Conservation (phyloP, 1,140 invertebrate species). For the Orchestia grillus region DNA sequence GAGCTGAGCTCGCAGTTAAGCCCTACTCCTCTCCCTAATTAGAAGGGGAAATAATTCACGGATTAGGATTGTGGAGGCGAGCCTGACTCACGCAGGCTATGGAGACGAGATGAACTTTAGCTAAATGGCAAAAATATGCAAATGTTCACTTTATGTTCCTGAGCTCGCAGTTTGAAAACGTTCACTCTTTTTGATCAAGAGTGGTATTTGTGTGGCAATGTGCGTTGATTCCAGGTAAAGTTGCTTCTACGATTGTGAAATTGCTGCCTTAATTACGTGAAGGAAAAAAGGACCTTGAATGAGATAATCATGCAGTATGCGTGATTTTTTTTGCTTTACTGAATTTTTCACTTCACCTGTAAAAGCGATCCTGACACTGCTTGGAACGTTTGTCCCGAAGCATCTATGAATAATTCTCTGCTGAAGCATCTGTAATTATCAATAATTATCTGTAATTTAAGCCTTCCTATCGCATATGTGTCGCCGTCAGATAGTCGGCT, state of each 20-base stretch:
- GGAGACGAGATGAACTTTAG: neutral
- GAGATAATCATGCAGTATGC: neutral
- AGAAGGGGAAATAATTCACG: constrained; percentile 7
- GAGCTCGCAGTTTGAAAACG: neutral
- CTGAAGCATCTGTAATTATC: no score
- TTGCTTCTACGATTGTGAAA: neutral
- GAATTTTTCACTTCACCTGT: neutral
- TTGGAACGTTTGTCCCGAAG: no score
- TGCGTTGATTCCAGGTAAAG: neutral
- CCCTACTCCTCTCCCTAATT: neutral
- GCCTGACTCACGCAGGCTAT: neutral
- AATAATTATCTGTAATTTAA: no score
- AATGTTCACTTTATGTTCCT: neutral
- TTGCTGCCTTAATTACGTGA: neutral
- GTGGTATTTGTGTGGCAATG: neutral
- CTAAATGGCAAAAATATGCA: neutral
- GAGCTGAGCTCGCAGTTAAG: neutral
- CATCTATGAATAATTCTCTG: no score
- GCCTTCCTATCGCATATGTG: no score
- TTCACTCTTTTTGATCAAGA: neutral
- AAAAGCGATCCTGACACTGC: neutral
- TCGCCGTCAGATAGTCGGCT: no score
- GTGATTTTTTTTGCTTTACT: neutral
- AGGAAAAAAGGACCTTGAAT: neutral
- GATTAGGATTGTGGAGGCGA: neutral